Evolutionary conservation across 92 coral and sea anemone genomes (phyloP).

Genomic region (Siderastrea siderea): DNA sequence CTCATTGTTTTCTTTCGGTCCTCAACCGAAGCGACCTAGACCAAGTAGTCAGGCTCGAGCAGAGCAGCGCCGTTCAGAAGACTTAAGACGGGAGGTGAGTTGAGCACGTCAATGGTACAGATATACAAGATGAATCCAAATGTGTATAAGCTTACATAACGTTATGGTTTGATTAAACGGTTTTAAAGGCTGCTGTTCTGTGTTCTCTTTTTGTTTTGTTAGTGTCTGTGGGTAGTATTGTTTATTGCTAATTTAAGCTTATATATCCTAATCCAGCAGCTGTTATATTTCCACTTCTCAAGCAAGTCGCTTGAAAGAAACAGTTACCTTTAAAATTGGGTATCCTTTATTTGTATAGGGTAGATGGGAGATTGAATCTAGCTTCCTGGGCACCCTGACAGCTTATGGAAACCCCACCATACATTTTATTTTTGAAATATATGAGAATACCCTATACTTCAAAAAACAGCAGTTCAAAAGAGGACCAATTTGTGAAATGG

Average conservation of each 20-base stretch:
- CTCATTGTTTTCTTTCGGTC: constrained; percentile 7
- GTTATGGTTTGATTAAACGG: not conserved
- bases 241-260: not conserved
- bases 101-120: not conserved
- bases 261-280: not conserved
- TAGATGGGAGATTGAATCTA: not conserved
- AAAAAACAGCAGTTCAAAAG: not conserved
- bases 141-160: not conserved
- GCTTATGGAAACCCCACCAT: not conserved
- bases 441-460: not conserved
- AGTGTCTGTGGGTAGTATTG: not conserved
- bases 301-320: not conserved
- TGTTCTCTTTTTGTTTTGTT: not conserved
- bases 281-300: not conserved
- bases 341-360: not conserved
- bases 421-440: not conserved
- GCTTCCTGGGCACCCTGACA: not conserved
- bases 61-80: not conserved
- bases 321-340: not conserved
- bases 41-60: constrained; percentile 8
- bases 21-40: constrained; percentile 9
- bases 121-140: not conserved
- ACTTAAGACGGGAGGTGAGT: constrained; percentile 20
- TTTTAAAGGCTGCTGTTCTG: not conserved
- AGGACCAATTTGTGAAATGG: not conserved